phyloP scores from a whole-genome alignment of 2,113 vertebrate species.

The Leucosticte australis region DNA sequence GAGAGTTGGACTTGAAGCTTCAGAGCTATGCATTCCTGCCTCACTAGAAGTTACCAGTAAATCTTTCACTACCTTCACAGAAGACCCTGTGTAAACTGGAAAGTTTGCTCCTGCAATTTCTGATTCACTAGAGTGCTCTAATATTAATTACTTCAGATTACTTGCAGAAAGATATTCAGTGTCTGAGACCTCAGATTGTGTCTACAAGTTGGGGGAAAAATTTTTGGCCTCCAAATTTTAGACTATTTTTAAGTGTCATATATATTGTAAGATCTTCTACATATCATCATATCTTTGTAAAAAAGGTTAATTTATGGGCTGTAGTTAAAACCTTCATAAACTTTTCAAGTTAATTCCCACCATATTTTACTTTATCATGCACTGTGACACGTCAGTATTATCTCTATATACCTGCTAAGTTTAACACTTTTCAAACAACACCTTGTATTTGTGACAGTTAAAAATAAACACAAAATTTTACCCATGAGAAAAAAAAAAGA shows the following conservation, averaged over 20 bases:
- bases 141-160: neutral
- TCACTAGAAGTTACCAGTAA: neutral
- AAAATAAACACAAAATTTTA: conserved; percentile 78
- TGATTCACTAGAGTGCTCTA: neutral
- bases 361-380: conserved; percentile 73
- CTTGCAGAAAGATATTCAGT: neutral
- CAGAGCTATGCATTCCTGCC: neutral
- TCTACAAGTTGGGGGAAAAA: neutral
- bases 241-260: neutral
- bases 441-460: conserved; percentile 80
- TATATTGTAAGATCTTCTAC: neutral
- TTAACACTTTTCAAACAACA: conserved; percentile 82
- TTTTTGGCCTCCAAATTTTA: neutral
- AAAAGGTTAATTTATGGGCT: conserved; percentile 55
- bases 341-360: conserved; percentile 73
- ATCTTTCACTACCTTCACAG: neutral
- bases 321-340: conserved; percentile 41
- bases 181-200: neutral
- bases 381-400: conserved; percentile 70
- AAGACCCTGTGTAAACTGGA: neutral
- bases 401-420: conserved; percentile 77
- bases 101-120: neutral
- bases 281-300: conserved; percentile 3
- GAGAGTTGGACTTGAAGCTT: neutral
- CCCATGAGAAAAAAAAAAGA: conserved; percentile 63